Conservation (phyloP, 2,797 vertebrate genomes). For the Sebastes itinus region DNA sequence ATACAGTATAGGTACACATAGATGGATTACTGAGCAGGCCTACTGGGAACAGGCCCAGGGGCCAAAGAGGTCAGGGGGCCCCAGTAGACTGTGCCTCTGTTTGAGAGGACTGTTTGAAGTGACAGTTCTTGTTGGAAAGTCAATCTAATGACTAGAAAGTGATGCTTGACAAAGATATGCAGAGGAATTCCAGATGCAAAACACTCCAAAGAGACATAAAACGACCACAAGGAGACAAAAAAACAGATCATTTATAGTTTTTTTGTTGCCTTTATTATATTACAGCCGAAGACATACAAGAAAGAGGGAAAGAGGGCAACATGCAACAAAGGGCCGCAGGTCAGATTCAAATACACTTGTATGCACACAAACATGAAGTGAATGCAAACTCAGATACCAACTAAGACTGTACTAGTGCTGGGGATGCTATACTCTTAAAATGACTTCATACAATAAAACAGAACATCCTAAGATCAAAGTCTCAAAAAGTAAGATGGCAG, state of each 20-base stretch:
- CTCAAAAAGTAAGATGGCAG: not conserved
- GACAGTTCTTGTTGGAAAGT: not conserved
- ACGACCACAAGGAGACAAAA: not conserved
- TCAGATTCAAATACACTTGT: not conserved
- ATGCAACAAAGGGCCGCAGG: not conserved
- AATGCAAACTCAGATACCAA: not conserved
- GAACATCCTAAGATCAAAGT: not conserved
- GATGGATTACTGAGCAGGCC: not conserved
- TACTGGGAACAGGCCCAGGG: not conserved
- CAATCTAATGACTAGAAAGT: not conserved
- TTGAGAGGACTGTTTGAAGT: not conserved
- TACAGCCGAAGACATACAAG: not conserved
- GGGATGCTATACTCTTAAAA: not conserved
- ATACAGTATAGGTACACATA: not conserved
- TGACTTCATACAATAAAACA: not conserved
- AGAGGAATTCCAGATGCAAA: not conserved
- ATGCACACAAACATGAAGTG: not conserved
- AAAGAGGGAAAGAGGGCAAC: not conserved
- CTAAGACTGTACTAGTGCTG: not conserved
- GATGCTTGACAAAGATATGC: not conserved
- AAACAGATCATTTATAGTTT: not conserved
- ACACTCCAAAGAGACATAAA: not conserved
- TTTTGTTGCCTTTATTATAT: not conserved
- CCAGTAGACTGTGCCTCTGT: not conserved
- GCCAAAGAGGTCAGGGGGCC: not conserved